phyloP scores from a whole-genome alignment of 1,140 invertebrate species.

The Andricus grossulariae region DNA sequence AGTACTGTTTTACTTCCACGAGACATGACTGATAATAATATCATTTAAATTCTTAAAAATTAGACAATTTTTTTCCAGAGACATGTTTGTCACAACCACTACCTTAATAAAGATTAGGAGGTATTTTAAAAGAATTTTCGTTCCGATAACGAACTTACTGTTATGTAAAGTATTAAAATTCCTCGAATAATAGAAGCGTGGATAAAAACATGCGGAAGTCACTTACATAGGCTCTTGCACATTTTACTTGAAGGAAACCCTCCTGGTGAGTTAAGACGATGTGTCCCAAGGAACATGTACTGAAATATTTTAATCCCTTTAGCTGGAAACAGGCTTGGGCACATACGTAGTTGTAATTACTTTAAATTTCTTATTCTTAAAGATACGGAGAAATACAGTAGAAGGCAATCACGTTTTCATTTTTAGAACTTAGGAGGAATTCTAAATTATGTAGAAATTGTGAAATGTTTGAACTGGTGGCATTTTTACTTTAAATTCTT shows the following conservation, averaged over 20 bases:
- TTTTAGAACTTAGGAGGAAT: neutral
- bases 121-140: too few relatives aligned
- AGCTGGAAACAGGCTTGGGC: conserved; percentile 2
- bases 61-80: too few relatives aligned
- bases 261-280: conserved; percentile 9
- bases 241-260: conserved; percentile 18
- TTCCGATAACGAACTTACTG: neutral
- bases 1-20: too few relatives aligned
- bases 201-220: conserved; percentile 21
- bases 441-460: neutral
- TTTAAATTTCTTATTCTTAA: conserved; percentile 10
- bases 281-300: conserved; percentile 13
- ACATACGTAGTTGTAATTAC: conserved; percentile 15
- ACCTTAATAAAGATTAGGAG: too few relatives aligned
- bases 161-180: conserved; percentile 7
- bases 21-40: too few relatives aligned
- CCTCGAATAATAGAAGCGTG: conserved; percentile 6
- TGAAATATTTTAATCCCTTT: conserved; percentile 28
- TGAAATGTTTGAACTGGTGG: too few relatives aligned
- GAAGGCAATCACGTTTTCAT: neutral
- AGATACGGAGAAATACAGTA: neutral
- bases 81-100: too few relatives aligned
- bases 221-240: conserved; percentile 9
- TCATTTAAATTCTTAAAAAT: too few relatives aligned
- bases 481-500: too few relatives aligned